Base-by-base conservation (phyloP, 2,113 vertebrate genomes). In the Globicephala melas region DNA sequence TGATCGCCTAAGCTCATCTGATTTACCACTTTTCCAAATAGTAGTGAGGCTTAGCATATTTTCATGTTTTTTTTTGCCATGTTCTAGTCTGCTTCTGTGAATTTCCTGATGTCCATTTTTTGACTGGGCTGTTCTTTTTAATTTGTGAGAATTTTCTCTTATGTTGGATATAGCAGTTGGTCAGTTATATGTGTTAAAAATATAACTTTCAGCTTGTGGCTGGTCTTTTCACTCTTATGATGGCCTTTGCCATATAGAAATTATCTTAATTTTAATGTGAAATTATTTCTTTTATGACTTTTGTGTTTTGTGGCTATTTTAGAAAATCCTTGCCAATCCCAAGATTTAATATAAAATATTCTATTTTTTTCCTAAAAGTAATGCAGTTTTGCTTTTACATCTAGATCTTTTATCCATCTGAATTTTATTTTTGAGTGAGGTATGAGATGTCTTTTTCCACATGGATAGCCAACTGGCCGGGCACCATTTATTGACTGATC, bases 321-420 rank as follows among this genome's bases (percentile, higher is more conserved):
- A 85, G 73, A 89, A 96, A 91, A 88, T 83, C 11, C 8, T 95
- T 83, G 11, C 36, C 44, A 95, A 93, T 53, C 31, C 26, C 53
- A 38, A 90, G 28, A 83, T 44, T 83, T 38, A 93, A 97, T 96
- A 74, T 83, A 81, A 62, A 63, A 82, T 17, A 25, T 10, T 50
- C 9, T 26, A 26, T 73, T 70, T 67, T 76, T 80, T 50, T 81
- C 47, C n/a, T 58, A 58, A 83, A 87, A 82, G 9, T 71, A 63
- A 86, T 82, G 44, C 8, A 60, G 33, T 58, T 91, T 87, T 93
- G 12, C 38, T 90, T 90, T 91, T 83, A 67, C 7, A 84, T 91
- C 17, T 67, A 95, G 18, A 53, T 83, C 38, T 79, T 96, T 41
- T 80, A 88, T 87, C 65, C 63, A 91, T 76, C 73, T 79, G 76